These are phyloP conservation scores for Pissodes strobi DNA, from an alignment of 1,140 invertebrate species.

Conservation along the genomic window DNA sequence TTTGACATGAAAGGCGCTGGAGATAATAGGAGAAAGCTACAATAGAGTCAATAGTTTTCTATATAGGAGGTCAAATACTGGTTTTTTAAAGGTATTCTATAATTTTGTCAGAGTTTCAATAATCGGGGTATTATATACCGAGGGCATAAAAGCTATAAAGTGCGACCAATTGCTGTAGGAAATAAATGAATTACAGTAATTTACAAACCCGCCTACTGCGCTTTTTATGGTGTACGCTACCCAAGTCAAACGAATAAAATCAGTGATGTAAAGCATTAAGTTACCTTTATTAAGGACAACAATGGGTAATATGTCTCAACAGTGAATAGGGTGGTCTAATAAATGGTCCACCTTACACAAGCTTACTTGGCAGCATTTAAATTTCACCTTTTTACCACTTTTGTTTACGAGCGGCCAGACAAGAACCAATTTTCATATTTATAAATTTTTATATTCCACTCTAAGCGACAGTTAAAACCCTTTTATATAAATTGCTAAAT, in stretches of 20 bases:
- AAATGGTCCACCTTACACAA: conserved; percentile 34
- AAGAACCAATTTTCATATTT: neutral
- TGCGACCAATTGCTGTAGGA: conserved; percentile 18
- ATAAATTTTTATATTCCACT: neutral
- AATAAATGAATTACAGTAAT: conserved; percentile 30
- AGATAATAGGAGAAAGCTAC: no score
- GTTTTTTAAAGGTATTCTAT: no score
- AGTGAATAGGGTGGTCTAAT: conserved; percentile 38
- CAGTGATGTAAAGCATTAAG: conserved; percentile 37
- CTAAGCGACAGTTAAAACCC: neutral
- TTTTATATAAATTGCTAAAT: neutral
- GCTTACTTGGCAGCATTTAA: conserved; percentile 18
- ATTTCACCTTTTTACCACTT: conserved; percentile 17
- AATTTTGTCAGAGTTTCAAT: no score
- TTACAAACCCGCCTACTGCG: conserved; percentile 31
- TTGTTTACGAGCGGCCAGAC: neutral
- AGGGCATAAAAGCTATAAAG: conserved; percentile 14
- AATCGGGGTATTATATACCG: no score
- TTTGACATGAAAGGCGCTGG: no score
- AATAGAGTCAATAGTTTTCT: no score
- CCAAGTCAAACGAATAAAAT: conserved; percentile 31
- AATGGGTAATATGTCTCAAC: conserved; percentile 40
- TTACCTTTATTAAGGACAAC: conserved; percentile 41
- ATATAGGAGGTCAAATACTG: no score
- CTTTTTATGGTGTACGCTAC: conserved; percentile 21